Percentiles rank a stretch among this genome's conserved stretches.
Conservation (phyloP, 2,113 vertebrate genomes). For the Otis tarda region DNA sequence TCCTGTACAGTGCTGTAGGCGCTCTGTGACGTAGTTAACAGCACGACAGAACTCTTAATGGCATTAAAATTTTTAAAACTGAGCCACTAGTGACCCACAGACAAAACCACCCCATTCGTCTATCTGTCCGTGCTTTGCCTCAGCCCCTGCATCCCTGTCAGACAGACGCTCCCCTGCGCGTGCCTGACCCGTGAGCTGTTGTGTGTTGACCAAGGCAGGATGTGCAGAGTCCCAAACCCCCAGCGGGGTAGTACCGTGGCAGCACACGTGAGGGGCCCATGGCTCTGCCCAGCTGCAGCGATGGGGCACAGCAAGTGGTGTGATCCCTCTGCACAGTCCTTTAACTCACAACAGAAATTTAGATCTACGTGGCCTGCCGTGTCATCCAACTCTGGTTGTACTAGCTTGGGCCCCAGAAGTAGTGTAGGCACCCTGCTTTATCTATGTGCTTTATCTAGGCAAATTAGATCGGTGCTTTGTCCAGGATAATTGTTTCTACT, state of each 20-base stretch:
- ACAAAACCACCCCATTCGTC: not conserved
- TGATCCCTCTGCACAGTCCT: not conserved
- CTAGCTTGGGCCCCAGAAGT: not conserved
- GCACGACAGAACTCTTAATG: not conserved
- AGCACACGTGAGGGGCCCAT: rapidly evolving
- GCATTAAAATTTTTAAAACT: not conserved
- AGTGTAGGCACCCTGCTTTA: not conserved
- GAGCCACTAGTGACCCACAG: not conserved
- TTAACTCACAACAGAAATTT: rapidly evolving
- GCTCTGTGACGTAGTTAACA: rapidly evolving
- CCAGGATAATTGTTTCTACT: not conserved
- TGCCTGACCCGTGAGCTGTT: not conserved
- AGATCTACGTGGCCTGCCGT: not conserved
- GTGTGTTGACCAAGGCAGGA: rapidly evolving
- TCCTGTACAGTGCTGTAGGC: not conserved
- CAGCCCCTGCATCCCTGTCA: not conserved
- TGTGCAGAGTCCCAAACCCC: rapidly evolving
- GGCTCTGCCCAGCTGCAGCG: not conserved
- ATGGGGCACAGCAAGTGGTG: rapidly evolving
- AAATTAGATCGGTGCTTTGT: constrained; percentile 15
- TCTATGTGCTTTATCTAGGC: not conserved
- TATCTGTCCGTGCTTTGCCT: not conserved
- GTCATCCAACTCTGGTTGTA: not conserved
- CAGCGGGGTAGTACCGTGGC: no score
- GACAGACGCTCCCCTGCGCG: rapidly evolving